These are phyloP conservation scores for Henricia sp. DNA, from an alignment of 53 echinoderm and acorn worm genomes.

Conservation along the genomic window DNA sequence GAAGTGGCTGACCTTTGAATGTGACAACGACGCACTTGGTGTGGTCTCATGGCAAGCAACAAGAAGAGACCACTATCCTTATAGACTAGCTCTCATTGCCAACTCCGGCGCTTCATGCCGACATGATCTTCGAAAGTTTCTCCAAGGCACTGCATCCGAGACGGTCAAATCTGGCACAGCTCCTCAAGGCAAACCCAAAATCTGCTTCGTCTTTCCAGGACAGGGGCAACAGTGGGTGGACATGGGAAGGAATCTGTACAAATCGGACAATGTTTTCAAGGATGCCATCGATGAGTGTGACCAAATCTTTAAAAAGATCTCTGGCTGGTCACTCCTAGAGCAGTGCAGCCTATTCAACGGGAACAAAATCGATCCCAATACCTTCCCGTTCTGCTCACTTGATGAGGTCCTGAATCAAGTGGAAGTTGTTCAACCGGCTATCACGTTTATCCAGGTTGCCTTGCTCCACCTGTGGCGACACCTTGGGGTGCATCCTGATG, in stretches of 20 bases:
- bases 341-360: constrained; percentile 35
- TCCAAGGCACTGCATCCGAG: constrained; percentile 52
- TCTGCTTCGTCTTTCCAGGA: constrained; percentile 92
- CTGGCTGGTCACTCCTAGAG: constrained; percentile 90
- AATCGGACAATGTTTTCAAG: constrained; percentile 75
- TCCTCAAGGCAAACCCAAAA: constrained; percentile 71
- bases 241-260: constrained; percentile 92
- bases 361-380: background rate
- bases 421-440: constrained; percentile 90
- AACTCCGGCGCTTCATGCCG: constrained; percentile 69
- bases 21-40: constrained; percentile 78
- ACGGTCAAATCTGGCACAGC: constrained; percentile 68
- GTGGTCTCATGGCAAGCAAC: constrained; percentile 88
- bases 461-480: constrained; percentile 74
- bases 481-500: constrained; percentile 84
- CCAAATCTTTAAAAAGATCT: constrained; percentile 73
- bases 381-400: constrained; percentile 17
- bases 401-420: constrained; percentile 57
- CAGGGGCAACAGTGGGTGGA: constrained; percentile 95
- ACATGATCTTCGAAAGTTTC: constrained; percentile 36
- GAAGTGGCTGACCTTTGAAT: constrained; percentile 75
- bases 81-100: constrained; percentile 83
- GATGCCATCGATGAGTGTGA: constrained; percentile 79
- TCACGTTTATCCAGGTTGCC: constrained; percentile 88
- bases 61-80: constrained; percentile 78